Evolutionary conservation across 1,140 invertebrate genomes (phyloP).

Genomic region (Pristionchus pacificus): DNA sequence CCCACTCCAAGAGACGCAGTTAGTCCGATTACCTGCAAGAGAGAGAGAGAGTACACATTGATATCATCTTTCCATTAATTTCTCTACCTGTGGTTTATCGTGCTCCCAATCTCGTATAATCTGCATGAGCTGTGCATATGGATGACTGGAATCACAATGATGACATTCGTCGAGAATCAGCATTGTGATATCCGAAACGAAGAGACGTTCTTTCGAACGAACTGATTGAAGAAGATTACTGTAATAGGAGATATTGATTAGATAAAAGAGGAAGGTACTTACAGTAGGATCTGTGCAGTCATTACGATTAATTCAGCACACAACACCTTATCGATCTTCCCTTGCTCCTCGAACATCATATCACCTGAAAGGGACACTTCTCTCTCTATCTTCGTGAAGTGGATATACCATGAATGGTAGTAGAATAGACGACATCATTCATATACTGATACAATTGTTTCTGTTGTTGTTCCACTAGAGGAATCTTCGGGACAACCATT

Average conservation of each 20-base stretch:
- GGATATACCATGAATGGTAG: not conserved
- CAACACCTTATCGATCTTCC: constrained; percentile 13
- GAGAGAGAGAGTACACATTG: not conserved
- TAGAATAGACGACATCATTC: not conserved
- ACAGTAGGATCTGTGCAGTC: constrained; percentile 37
- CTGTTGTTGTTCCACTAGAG: constrained; percentile 34
- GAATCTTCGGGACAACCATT: constrained; percentile 34
- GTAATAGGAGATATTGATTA: constrained; percentile 20
- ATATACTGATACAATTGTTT: constrained; percentile 24
- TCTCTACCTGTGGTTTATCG: not conserved
- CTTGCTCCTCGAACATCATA: not conserved
- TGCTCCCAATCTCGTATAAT: not conserved
- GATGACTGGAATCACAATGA: constrained; percentile 4
- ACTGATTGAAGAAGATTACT: constrained; percentile 34
- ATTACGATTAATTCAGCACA: constrained; percentile 24
- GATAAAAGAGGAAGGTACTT: constrained; percentile 14
- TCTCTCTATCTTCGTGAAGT: constrained; percentile 1
- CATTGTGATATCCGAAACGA: constrained; percentile 32
- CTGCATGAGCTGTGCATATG: not conserved
- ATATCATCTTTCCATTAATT: no score
- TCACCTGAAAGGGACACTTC: constrained; percentile 29
- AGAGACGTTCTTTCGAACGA: constrained; percentile 21
- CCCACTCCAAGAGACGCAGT: not conserved
- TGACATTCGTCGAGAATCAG: constrained; percentile 37
- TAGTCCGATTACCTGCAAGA: not conserved